phyloP scores from a whole-genome alignment of 2,113 vertebrate species.

The Eretmochelys imbricata region DNA sequence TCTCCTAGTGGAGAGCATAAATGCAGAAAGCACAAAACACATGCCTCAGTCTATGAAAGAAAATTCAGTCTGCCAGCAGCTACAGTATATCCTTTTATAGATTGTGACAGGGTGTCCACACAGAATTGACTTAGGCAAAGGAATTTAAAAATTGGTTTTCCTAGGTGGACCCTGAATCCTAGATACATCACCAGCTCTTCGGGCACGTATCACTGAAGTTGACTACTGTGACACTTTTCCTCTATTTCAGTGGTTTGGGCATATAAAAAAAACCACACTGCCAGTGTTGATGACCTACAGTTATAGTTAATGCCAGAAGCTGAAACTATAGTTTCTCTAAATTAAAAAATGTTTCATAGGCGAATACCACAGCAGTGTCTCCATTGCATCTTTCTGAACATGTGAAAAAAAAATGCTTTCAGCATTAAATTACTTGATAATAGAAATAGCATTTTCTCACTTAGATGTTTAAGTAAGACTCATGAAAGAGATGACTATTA shows the following conservation, averaged over 20 bases:
- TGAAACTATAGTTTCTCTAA: slow-evolving; percentile 72
- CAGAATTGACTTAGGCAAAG: background rate
- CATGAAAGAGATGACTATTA: slow-evolving; percentile 76
- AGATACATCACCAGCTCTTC: background rate
- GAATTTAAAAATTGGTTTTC: background rate
- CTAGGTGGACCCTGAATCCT: slow-evolving; percentile 1
- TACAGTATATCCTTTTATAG: background rate
- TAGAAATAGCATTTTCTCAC: slow-evolving; percentile 73
- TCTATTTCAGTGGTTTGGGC: slow-evolving; percentile 60
- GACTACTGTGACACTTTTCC: slow-evolving; percentile 71
- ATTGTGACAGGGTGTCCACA: fast-evolving
- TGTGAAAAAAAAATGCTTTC: slow-evolving; percentile 28
- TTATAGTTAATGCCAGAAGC: slow-evolving; percentile 51
- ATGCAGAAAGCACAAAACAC: background rate
- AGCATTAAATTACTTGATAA: slow-evolving; percentile 70
- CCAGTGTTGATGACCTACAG: slow-evolving; percentile 68
- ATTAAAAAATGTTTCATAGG: slow-evolving; percentile 65
- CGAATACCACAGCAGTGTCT: slow-evolving; percentile 66
- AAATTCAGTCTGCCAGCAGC: background rate
- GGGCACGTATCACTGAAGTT: slow-evolving; percentile 40
- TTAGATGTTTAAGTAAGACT: slow-evolving; percentile 73
- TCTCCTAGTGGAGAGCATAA: background rate
- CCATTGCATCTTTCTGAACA: slow-evolving; percentile 42
- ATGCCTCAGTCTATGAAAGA: background rate
- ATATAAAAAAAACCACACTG: slow-evolving; percentile 55